A percentile compares a stretch with the other conserved stretches of the same genome.
These are phyloP conservation scores for Steromphala cineraria DNA, from an alignment of 2,888 invertebrate genomes.

Conservation along the genomic window DNA sequence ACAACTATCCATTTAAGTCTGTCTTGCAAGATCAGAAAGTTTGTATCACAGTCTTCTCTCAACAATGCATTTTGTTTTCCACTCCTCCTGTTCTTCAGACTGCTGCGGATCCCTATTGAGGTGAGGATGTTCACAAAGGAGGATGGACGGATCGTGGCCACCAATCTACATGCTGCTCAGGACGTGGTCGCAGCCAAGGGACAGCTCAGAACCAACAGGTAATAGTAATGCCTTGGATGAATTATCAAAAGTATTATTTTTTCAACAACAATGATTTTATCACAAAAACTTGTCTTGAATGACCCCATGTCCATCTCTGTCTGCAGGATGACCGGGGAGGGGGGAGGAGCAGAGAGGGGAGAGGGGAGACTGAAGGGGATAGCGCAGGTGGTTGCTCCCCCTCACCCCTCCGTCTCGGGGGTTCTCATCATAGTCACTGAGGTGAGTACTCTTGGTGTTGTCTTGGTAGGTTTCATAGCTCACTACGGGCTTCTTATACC, in stretches of 20 bases:
- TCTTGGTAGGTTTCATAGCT: too few species aligned
- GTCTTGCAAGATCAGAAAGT: too few species aligned
- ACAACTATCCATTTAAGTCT: too few species aligned
- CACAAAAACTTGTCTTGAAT: too few species aligned
- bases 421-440: conserved; percentile 57
- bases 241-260: too few species aligned
- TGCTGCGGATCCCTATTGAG: conserved; percentile 57
- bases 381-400: conserved; percentile 26
- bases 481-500: too few species aligned
- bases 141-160: conserved; percentile 54
- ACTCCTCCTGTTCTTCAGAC: conserved; percentile 48
- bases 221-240: background rate
- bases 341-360: too few species aligned
- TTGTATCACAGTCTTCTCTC: too few species aligned
- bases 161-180: conserved; percentile 48
- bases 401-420: conserved; percentile 43
- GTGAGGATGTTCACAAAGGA: conserved; percentile 58
- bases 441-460: too few species aligned
- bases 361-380: conserved; percentile 10
- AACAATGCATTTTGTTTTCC: too few species aligned
- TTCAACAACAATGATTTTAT: too few species aligned
- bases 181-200: conserved; percentile 36
- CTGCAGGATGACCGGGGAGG: background rate
- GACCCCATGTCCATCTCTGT: too few species aligned
- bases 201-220: conserved; percentile 65